Base-by-base conservation (phyloP, 1,140 invertebrate species). In the Drosophila santomea region DNA sequence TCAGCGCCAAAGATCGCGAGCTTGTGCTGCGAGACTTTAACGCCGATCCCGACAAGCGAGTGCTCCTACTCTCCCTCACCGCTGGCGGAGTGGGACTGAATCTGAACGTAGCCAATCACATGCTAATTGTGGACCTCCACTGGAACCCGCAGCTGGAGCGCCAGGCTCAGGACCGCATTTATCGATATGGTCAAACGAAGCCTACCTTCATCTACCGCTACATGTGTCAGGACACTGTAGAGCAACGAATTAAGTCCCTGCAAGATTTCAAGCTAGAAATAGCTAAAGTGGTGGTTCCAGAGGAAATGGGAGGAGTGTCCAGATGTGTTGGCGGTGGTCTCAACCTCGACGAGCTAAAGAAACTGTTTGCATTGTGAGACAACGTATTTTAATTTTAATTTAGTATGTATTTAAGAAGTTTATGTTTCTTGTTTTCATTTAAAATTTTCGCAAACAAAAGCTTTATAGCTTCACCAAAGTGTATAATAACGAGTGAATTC, bases 171-270 rank as follows among this genome's bases (percentile, higher is more conserved):
- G 80, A 83, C 51, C 80, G 80, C 0, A 85, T 83, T 10, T 83
- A 84, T 54, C 80, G 80, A 23, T 84, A 84, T 45, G 80, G 80
- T 5, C 81, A 83, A 14, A 39, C 41, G 1, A 84, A 84, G 20
- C 50, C 64, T 2, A 56, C 80, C 8, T 55, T 59, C 32, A 85
- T 85, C 1, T 83, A 83, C 25, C 97, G 97, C 82, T 97, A 97
- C 91, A 93, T 98, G 71, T 96, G 95, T 58, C 92, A 94, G 50
- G 95, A 97, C 32, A 98, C 97, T 0, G 95, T 98, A 45, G 97
- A 98, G 92, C 95, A 97, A 78, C 94, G 95, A 43, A 97, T 98
- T 71, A 93, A 95, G 45, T 89, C 93, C 10, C 93, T 98, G 7
- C 97, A 98, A 91, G 93, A 96, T 11, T 94, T 93, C 25, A 98